Percentiles rank a stretch among this genome's conserved stretches.
These are phyloP conservation scores for Actenoides hombroni DNA, from an alignment of 2,113 vertebrate species.

Conservation along the genomic window DNA sequence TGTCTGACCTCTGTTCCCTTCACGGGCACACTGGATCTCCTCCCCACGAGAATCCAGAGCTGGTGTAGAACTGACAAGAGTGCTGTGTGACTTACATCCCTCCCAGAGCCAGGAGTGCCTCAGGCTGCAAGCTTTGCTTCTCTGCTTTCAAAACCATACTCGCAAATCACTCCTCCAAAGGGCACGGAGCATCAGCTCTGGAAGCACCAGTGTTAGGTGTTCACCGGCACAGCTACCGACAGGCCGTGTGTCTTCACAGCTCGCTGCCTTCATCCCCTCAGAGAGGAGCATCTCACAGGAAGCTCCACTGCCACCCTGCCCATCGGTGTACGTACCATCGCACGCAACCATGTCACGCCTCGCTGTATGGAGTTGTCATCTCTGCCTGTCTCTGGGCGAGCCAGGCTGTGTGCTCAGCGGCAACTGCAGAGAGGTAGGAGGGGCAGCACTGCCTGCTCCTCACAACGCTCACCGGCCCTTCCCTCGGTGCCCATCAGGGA, in stretches of 20 bases:
- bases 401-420: neutral
- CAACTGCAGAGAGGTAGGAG: neutral
- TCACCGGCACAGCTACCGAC: neutral
- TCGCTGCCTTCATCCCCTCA: neutral
- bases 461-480: neutral
- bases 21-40: neutral
- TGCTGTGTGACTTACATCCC: neutral
- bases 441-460: neutral
- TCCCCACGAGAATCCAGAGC: neutral
- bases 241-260: neutral
- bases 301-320: neutral
- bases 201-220: neutral
- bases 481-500: neutral
- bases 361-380: neutral
- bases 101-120: accelerated
- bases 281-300: neutral
- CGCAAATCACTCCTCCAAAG: neutral
- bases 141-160: neutral
- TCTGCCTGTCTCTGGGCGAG: neutral
- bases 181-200: neutral
- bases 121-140: neutral
- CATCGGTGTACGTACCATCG: neutral
- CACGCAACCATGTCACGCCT: neutral
- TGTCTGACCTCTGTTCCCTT: constrained; percentile 6
- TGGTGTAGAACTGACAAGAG: neutral